These are phyloP conservation scores for Rhagologus leucostigma DNA, from an alignment of 2,113 vertebrate species.

Conservation along the genomic window DNA sequence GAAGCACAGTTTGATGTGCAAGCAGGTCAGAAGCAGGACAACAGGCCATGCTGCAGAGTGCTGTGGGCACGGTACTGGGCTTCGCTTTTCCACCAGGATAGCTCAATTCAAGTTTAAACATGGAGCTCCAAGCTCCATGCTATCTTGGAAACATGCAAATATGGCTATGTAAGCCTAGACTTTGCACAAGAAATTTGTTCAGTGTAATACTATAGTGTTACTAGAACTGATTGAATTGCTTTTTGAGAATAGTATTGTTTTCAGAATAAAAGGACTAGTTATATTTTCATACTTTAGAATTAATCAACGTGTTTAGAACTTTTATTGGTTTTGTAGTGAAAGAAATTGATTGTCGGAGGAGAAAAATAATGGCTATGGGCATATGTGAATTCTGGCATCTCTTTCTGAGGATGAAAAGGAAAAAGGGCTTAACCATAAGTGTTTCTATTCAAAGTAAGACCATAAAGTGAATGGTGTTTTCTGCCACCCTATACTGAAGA, in stretches of 20 bases:
- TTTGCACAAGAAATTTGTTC: neutral
- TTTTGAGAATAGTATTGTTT: neutral
- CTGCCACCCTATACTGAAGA: neutral
- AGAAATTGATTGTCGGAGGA: neutral
- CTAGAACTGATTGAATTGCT: neutral
- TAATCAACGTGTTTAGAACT: neutral
- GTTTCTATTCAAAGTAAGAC: neutral
- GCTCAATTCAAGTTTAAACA: neutral
- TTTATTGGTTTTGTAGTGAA: neutral
- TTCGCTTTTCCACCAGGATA: neutral
- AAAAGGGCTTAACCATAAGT: neutral
- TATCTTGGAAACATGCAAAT: neutral
- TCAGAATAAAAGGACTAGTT: neutral
- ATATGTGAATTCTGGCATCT: neutral
- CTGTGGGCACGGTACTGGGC: neutral
- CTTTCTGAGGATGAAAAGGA: neutral
- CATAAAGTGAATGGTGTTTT: neutral
- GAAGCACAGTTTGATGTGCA: neutral
- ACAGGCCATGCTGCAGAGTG: neutral
- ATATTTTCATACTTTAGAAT: slow-evolving; percentile 2
- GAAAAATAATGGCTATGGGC: neutral
- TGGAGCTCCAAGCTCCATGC: neutral
- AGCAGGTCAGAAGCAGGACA: neutral
- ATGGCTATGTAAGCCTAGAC: neutral
- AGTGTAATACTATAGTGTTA: neutral